phyloP scores from a whole-genome alignment of 2,888 invertebrate species.

The Drosophila cognata region DNA sequence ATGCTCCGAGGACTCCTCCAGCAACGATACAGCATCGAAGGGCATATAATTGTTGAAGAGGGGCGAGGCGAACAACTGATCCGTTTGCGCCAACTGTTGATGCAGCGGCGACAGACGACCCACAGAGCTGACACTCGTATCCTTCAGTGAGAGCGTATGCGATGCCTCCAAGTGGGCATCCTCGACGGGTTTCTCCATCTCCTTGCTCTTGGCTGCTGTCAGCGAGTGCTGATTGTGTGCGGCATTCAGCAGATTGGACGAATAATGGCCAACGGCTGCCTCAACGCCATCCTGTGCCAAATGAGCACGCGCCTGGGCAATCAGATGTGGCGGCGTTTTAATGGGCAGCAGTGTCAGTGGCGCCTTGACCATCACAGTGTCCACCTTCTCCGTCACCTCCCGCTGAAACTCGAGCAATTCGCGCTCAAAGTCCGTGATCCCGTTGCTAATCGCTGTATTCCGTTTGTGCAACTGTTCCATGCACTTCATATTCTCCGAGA shows the following conservation, averaged over 20 bases:
- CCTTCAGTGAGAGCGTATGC: conserved; percentile 72
- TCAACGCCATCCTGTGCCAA: conserved; percentile 43
- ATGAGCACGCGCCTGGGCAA: conserved; percentile 73
- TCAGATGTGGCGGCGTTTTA: conserved; percentile 88
- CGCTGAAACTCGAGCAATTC: conserved; percentile 91
- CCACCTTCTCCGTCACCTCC: conserved; percentile 90
- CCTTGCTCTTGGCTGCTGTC: conserved; percentile 13
- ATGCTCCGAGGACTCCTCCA: conserved; percentile 85
- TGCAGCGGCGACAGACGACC: conserved; percentile 77
- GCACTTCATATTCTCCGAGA: conserved; percentile 91
- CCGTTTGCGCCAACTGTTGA: conserved; percentile 77
- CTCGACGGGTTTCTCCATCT: conserved; percentile 1
- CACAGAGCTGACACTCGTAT: conserved; percentile 60
- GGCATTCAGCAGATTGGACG: conserved; percentile 79
- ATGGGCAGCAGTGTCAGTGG: conserved; percentile 90
- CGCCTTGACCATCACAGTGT: conserved; percentile 89
- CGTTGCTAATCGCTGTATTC: conserved; percentile 87
- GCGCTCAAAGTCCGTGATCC: conserved; percentile 88
- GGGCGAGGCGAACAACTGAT: conserved; percentile 87
- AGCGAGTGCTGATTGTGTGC: conserved; percentile 34
- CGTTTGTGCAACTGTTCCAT: conserved; percentile 89
- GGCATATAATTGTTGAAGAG: conserved; percentile 85
- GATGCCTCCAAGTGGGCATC: conserved; percentile 13
- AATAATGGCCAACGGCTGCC: conserved; percentile 75
- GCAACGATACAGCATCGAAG: conserved; percentile 87